Evolutionary conservation across 1,140 invertebrate species (phyloP).

Genomic region (Eueides isabella): DNA sequence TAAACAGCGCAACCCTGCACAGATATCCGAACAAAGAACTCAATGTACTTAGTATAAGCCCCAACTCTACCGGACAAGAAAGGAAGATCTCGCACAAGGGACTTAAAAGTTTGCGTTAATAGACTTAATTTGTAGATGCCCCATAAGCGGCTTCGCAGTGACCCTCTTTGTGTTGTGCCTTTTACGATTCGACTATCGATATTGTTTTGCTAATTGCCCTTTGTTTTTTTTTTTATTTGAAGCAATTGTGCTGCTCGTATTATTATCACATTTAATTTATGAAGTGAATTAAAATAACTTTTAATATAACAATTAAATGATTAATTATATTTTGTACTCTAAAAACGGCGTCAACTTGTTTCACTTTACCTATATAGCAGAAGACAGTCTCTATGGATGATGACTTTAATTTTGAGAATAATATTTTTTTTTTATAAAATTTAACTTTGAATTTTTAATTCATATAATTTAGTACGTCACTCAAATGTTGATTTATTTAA

Average conservation of each 20-base stretch:
- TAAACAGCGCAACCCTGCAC: slow-evolving; percentile 56
- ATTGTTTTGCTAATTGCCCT: slow-evolving; percentile 17
- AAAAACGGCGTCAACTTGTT: too few species aligned
- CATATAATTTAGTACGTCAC: too few species aligned
- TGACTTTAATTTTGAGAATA: background rate
- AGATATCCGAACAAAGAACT: slow-evolving; percentile 66
- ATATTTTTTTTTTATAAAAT: too few species aligned
- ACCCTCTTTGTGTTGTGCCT: slow-evolving; percentile 56
- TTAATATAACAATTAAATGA: too few species aligned
- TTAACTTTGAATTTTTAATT: too few species aligned
- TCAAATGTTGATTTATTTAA: too few species aligned
- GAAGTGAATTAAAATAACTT: too few species aligned
- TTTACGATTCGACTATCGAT: slow-evolving; percentile 54
- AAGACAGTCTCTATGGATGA: background rate
- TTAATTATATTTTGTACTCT: too few species aligned
- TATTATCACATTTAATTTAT: too few species aligned
- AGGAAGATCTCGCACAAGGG: slow-evolving; percentile 74
- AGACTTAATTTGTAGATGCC: slow-evolving; percentile 77
- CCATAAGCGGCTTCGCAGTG: slow-evolving; percentile 71
- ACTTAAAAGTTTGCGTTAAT: slow-evolving; percentile 81
- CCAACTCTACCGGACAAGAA: slow-evolving; percentile 73
- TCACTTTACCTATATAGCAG: too few species aligned
- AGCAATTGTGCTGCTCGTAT: background rate
- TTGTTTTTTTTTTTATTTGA: background rate
- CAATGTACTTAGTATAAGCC: slow-evolving; percentile 76